phyloP scores from a whole-genome alignment of 2,888 invertebrate species.

The Lepidochitona cinerea region DNA sequence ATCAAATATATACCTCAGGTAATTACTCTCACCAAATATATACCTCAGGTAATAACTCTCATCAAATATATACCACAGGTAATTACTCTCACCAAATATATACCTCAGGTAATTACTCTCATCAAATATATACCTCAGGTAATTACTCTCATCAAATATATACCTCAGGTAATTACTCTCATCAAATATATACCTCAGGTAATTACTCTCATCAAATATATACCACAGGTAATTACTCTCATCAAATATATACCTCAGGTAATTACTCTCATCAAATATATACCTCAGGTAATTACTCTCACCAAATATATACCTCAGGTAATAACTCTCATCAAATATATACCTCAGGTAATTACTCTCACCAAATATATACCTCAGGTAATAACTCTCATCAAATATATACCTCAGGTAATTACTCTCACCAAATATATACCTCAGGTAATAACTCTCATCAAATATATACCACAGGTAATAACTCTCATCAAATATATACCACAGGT shows the following conservation, averaged over 20 bases:
- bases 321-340: too few species aligned
- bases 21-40: too few species aligned
- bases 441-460: too few species aligned
- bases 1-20: conserved; percentile 99
- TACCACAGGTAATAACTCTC: conserved; percentile 92
- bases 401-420: conserved; percentile 92
- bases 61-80: conserved; percentile 99
- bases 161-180: conserved; percentile 92
- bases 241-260: conserved; percentile 99
- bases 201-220: too few species aligned
- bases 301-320: conserved; percentile 99
- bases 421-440: conserved; percentile 99
- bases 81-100: too few species aligned
- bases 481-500: conserved; percentile 99
- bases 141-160: too few species aligned
- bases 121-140: conserved; percentile 99
- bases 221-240: conserved; percentile 92
- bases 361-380: conserved; percentile 99
- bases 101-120: conserved; percentile 92
- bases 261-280: too few species aligned
- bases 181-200: conserved; percentile 99
- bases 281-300: conserved; percentile 92
- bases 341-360: conserved; percentile 92
- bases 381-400: too few species aligned
- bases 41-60: conserved; percentile 92